phyloP scores from a whole-genome alignment of 2,888 invertebrate genomes.

The Mactromeris polynyma region DNA sequence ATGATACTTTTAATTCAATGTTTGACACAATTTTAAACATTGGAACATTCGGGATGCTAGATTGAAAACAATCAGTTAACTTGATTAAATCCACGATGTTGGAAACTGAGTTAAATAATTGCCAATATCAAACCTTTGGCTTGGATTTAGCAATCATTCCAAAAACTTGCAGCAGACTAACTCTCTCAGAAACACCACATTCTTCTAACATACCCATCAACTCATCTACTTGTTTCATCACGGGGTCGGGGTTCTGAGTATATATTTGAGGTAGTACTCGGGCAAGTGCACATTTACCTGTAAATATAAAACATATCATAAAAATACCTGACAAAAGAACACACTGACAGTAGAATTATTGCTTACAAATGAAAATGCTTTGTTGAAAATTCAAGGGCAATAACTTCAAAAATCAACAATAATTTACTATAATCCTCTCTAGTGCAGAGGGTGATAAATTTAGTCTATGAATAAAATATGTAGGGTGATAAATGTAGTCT shows the following conservation, averaged over 20 bases:
- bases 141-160: conserved; percentile 94
- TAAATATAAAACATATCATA: conserved; percentile 5
- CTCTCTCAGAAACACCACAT: conserved; percentile 95
- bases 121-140: conserved; percentile 89
- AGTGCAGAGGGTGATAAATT: too few species aligned
- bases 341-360: background rate
- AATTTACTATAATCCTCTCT: too few species aligned
- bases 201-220: conserved; percentile 93
- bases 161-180: conserved; percentile 94
- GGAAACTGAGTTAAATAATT: background rate
- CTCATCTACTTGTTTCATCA: conserved; percentile 94
- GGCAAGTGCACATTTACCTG: conserved; percentile 95
- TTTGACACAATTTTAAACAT: too few species aligned
- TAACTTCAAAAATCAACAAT: too few species aligned
- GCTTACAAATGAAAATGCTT: background rate
- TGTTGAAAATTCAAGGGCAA: background rate
- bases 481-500: too few species aligned
- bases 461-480: too few species aligned
- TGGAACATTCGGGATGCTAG: too few species aligned
- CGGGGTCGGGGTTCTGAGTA: conserved; percentile 94
- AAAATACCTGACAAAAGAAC: background rate
- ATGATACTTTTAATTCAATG: too few species aligned
- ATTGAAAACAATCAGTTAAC: too few species aligned
- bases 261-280: conserved; percentile 96
- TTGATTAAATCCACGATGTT: too few species aligned